These are phyloP conservation scores for Atherinomorus stipes DNA, from an alignment of 2,113 vertebrate genomes.

Conservation along the genomic window DNA sequence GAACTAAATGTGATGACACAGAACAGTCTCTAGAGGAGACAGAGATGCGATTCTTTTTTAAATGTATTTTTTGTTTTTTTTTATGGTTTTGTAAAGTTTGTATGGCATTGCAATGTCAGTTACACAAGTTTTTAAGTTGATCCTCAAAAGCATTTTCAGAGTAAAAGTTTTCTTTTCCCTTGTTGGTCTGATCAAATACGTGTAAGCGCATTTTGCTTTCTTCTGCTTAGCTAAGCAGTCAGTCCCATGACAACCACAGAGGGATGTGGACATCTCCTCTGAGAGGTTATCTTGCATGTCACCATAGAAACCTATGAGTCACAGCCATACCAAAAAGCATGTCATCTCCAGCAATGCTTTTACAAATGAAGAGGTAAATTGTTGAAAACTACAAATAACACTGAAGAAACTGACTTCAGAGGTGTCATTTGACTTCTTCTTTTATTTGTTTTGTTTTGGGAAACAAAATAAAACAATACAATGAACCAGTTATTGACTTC, in stretches of 20 bases:
- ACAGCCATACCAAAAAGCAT: not conserved
- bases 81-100: not conserved
- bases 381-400: not conserved
- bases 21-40: not conserved
- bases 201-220: not conserved
- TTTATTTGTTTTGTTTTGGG: not conserved
- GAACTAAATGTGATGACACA: not conserved
- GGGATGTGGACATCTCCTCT: not conserved
- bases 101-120: not conserved
- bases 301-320: conserved; percentile 4
- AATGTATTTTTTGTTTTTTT: not conserved
- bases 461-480: no score
- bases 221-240: not conserved
- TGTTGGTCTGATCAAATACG: not conserved
- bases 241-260: conserved; percentile 5
- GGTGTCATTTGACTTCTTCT: not conserved
- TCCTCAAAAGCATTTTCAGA: not conserved
- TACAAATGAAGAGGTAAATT: not conserved
- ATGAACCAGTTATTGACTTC: no score
- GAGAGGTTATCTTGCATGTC: not conserved
- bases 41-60: not conserved
- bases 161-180: not conserved
- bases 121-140: not conserved
- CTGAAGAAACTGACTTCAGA: not conserved
- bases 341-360: not conserved